phyloP scores from a whole-genome alignment of 2,113 vertebrate species.

The Anarrhichthys ocellatus region DNA sequence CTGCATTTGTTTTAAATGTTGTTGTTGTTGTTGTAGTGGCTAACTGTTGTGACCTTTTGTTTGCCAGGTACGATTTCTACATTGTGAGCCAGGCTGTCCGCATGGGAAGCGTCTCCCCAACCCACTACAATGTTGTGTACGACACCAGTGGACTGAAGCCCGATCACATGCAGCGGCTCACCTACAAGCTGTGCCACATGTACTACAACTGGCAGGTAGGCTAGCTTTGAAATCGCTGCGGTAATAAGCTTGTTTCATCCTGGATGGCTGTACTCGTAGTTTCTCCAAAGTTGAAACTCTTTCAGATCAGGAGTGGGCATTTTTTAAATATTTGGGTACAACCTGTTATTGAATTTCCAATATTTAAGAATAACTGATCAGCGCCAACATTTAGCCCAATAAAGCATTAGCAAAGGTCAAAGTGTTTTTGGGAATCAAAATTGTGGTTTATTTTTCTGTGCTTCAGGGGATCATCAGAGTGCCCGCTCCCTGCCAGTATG shows the following conservation, averaged over 20 bases:
- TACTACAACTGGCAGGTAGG: conserved; percentile 97
- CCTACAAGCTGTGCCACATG: conserved; percentile 96
- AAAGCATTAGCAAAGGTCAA: not conserved
- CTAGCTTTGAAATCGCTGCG: not conserved
- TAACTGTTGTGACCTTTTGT: not conserved
- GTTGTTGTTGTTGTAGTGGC: not conserved
- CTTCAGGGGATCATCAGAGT: conserved; percentile 91
- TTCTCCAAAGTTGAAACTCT: not conserved
- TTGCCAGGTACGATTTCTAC: conserved; percentile 93
- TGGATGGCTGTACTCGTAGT: not conserved
- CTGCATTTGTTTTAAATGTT: too few species aligned
- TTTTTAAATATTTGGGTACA: not conserved
- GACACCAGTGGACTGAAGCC: conserved; percentile 93
- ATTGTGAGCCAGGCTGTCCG: conserved; percentile 92
- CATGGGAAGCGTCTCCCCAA: conserved; percentile 89
- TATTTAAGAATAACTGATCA: not conserved
- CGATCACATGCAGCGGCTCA: conserved; percentile 93
- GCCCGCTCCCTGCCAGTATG: conserved; percentile 96
- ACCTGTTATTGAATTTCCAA: not conserved
- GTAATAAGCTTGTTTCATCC: not conserved
- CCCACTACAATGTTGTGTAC: conserved; percentile 95
- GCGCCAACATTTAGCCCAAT: not conserved
- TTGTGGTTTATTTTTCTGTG: not conserved
- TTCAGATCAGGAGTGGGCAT: not conserved
- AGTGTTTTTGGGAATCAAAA: not conserved